A percentile compares a stretch with the other conserved stretches of the same genome.
phyloP scores from a whole-genome alignment of 2,888 invertebrate species.

The Callyntrura sp. region DNA sequence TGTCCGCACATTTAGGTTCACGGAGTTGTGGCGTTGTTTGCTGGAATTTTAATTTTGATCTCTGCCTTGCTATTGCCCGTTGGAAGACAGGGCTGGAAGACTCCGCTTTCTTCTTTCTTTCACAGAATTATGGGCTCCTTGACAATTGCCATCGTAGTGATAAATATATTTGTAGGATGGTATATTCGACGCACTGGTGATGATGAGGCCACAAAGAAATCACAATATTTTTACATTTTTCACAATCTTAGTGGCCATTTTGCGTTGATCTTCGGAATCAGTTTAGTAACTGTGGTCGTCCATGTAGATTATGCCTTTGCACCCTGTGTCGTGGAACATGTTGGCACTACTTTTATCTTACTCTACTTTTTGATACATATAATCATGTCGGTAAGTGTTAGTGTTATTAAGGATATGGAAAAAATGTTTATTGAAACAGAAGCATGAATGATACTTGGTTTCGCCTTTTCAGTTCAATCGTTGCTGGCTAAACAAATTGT shows the following conservation, averaged over 20 bases:
- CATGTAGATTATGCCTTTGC: conserved; percentile 47
- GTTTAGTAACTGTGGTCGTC: background rate
- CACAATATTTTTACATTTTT: conserved; percentile 35
- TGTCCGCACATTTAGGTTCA: conserved; percentile 19
- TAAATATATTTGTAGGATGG: conserved; percentile 4
- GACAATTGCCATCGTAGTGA: background rate
- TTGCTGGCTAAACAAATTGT: conserved; percentile 14
- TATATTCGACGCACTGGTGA: conserved; percentile 38
- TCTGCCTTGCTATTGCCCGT: background rate
- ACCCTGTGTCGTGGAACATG: background rate
- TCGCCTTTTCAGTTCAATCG: conserved; percentile 47
- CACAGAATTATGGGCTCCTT: conserved; percentile 37
- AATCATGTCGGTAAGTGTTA: conserved; percentile 60
- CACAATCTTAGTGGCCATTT: conserved; percentile 51
- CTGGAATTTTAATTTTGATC: background rate
- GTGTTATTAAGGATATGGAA: too few species aligned
- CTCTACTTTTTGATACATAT: conserved; percentile 39
- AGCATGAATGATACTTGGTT: too few species aligned
- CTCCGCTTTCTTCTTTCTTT: background rate
- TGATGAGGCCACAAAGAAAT: background rate
- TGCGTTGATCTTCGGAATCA: background rate
- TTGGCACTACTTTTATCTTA: background rate
- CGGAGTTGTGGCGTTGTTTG: background rate
- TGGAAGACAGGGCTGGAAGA: background rate
- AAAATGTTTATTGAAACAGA: too few species aligned